These are phyloP conservation scores for Parotocinclus haroldoi DNA, from an alignment of 2,797 vertebrate species.

Conservation along the genomic window DNA sequence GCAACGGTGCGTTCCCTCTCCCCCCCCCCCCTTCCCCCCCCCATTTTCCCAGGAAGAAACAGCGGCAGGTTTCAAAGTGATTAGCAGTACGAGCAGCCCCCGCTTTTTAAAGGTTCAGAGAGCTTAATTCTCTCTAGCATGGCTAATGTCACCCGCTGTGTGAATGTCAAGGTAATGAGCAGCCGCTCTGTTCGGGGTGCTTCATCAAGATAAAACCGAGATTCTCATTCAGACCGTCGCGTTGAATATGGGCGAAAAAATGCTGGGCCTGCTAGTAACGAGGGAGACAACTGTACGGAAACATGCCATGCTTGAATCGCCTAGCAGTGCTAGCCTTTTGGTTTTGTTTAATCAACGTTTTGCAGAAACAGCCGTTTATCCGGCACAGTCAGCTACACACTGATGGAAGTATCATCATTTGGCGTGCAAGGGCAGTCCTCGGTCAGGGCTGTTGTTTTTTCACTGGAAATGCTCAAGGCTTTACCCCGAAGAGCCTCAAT, in stretches of 20 bases:
- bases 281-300: background rate
- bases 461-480: constrained; percentile 59
- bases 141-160: constrained; percentile 57
- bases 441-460: constrained; percentile 57
- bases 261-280: background rate
- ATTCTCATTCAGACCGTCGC: background rate
- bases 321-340: constrained; percentile 9
- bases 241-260: background rate
- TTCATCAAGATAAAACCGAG: constrained; percentile 15
- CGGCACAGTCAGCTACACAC: constrained; percentile 30
- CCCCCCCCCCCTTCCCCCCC: background rate
- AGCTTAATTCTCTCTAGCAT: constrained; percentile 41
- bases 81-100: constrained; percentile 32
- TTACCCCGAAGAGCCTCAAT: constrained; percentile 56
- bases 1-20: background rate
- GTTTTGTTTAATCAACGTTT: background rate
- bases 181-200: constrained; percentile 53
- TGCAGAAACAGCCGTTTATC: constrained; percentile 9
- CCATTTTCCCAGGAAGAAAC: constrained; percentile 23
- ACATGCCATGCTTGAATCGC: background rate
- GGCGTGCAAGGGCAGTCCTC: constrained; percentile 28
- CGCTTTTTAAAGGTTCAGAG: constrained; percentile 37
- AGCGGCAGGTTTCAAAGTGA: constrained; percentile 38
- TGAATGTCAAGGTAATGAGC: constrained; percentile 70
- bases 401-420: constrained; percentile 34